These are phyloP conservation scores for Lophura nycthemera DNA, from an alignment of 2,113 vertebrate genomes.

Conservation along the genomic window DNA sequence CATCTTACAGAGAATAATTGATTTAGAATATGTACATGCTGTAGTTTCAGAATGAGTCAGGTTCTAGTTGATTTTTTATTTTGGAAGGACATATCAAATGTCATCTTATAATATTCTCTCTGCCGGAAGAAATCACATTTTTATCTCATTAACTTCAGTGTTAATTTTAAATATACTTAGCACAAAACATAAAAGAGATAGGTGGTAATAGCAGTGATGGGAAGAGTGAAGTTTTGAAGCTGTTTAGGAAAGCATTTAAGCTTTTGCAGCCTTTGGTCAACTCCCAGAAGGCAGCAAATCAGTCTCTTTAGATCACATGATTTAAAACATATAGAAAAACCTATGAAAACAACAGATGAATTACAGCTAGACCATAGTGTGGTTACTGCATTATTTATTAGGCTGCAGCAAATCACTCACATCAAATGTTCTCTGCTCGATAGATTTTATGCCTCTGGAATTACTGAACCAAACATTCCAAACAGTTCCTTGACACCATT, in stretches of 20 bases:
- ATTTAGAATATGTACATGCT: background rate
- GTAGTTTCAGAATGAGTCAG: background rate
- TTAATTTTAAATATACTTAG: background rate
- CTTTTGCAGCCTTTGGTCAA: background rate
- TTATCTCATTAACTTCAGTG: background rate
- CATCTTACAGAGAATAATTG: background rate
- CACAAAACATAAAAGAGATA: background rate
- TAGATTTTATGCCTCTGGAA: background rate
- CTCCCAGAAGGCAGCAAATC: background rate
- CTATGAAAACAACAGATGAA: background rate
- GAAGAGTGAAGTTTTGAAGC: slow-evolving; percentile 5
- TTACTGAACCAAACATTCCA: background rate
- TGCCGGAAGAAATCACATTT: background rate
- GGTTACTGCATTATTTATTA: background rate
- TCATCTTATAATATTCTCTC: background rate
- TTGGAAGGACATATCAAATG: background rate
- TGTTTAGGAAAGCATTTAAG: background rate
- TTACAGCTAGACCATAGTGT: background rate
- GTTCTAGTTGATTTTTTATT: background rate
- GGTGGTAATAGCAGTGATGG: background rate
- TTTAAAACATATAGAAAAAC: background rate
- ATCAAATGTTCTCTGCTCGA: background rate
- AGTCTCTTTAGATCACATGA: background rate
- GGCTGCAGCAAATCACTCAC: background rate
- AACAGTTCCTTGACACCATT: background rate